A percentile compares a stretch with the other conserved stretches of the same genome.
These are phyloP conservation scores for Leptobrachium leishanense DNA, from an alignment of 2,113 vertebrate species.

Conservation along the genomic window DNA sequence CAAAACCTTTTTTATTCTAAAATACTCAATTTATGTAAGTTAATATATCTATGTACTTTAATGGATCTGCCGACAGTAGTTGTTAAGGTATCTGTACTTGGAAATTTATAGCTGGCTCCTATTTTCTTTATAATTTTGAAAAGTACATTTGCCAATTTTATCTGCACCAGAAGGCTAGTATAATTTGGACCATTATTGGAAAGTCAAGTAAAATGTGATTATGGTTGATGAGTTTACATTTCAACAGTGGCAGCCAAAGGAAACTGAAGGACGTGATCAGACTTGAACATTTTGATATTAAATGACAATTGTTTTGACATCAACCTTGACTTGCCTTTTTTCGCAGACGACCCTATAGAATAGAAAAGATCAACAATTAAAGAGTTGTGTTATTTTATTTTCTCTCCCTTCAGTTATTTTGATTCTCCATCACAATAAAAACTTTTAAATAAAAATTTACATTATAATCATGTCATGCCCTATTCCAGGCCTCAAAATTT, in stretches of 20 bases:
- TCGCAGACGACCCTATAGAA: too few relatives aligned
- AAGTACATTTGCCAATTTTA: not conserved
- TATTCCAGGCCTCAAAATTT: too few relatives aligned
- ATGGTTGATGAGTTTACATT: not conserved
- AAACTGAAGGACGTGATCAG: not conserved
- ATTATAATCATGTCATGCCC: too few relatives aligned
- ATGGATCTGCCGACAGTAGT: not conserved
- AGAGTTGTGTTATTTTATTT: too few relatives aligned
- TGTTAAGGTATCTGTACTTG: not conserved
- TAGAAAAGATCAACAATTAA: too few relatives aligned
- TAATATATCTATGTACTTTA: slow-evolving; percentile 2
- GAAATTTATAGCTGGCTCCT: not conserved
- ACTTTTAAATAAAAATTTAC: too few relatives aligned
- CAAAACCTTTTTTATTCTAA: slow-evolving; percentile 14
- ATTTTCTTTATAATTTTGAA: not conserved
- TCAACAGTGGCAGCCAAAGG: slow-evolving; percentile 27
- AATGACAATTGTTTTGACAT: too few relatives aligned
- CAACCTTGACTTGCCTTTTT: too few relatives aligned
- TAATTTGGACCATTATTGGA: not conserved
- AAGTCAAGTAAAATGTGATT: not conserved
- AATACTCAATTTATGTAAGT: slow-evolving; percentile 25
- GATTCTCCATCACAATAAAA: too few relatives aligned
- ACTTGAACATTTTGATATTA: too few relatives aligned
- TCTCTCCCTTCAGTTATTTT: too few relatives aligned
- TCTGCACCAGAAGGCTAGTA: not conserved